Evolutionary conservation across 1,140 invertebrate genomes (phyloP), one percentile per base, ranked within the genome.

Genomic region (Drosophila watanabei): DNA sequence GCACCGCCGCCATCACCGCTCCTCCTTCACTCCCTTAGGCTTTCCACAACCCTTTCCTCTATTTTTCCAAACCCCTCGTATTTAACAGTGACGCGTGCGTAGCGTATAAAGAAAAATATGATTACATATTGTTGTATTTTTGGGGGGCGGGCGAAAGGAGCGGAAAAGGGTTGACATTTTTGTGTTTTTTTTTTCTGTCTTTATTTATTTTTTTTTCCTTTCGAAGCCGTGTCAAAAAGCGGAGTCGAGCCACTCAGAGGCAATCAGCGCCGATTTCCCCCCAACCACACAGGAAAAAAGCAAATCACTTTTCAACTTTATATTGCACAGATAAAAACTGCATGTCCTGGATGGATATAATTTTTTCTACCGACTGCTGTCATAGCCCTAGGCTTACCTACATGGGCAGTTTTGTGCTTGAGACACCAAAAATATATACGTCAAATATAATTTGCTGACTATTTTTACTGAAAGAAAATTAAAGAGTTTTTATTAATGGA

Each of bases 161-260:
- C 59, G 71, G 68, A 81, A 85, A 85, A 85, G 81, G 86, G 82
- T 89, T 89, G 86, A 90, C 85, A 84, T 75, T 84, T 81, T 66
- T 65, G 39, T 56, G 14, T 65, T 79, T 75, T 56, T 46, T 65
- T 83, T 81, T 66, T 65, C 41, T 32, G 14, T 32, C 49, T 51
- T 51, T 51, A 30, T 51, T 51, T 30, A 51, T 51, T 84, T 81
- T 69, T 64, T 48, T 52, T 8, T 16, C 18, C 24, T 41, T 70
- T 11, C 11, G 37, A 32, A n/a, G 49, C 57, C 61, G 24, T 52
- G 43, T 56, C 60, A 71, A 11, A 65, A 72, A 66, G 73, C 82
- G 61, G 49, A 57, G 66, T 59, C 48, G 48, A 52, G 46, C 79
- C 85, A 88, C 85, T 88, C 88, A 68, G 68, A 85, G 85, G 85